Percentiles rank a stretch among this genome's conserved stretches.
These are phyloP conservation scores for Pholis gunnellus DNA, from an alignment of 2,113 vertebrate genomes.

Conservation along the genomic window DNA sequence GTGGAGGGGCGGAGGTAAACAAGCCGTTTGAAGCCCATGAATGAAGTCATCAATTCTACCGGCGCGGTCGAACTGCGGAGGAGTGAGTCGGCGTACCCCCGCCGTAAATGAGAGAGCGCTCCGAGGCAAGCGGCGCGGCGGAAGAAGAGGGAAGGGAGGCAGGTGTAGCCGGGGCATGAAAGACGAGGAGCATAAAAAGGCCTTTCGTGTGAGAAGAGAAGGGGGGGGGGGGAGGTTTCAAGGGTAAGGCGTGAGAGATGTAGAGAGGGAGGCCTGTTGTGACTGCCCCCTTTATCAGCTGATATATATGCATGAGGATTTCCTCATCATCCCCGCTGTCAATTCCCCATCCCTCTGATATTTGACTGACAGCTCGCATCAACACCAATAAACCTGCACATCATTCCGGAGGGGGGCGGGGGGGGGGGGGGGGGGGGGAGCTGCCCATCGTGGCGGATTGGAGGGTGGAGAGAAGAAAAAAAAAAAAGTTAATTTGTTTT, in stretches of 20 bases:
- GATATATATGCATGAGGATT: conserved; percentile 81
- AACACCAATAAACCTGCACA: conserved; percentile 70
- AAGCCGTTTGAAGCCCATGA: conserved; percentile 42
- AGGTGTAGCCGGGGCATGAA: conserved; percentile 50
- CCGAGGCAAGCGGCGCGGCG: conserved; percentile 14
- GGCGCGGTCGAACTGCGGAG: conserved; percentile 29
- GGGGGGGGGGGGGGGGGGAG: too few species aligned
- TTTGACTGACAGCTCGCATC: conserved; percentile 78
- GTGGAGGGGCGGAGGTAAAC: conserved; percentile 40
- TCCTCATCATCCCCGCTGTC: conserved; percentile 69
- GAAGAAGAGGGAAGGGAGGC: conserved; percentile 27
- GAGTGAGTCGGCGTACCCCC: conserved; percentile 28
- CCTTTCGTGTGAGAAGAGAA: conserved; percentile 31
- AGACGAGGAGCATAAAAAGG: conserved; percentile 54
- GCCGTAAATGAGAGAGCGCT: conserved; percentile 38
- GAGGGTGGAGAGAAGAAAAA: conserved; percentile 56
- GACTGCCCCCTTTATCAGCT: conserved; percentile 74
- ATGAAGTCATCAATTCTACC: conserved; percentile 62
- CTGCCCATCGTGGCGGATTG: conserved; percentile 59
- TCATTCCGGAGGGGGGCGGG: too few species aligned
- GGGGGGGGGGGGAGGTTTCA: conserved; percentile 29
- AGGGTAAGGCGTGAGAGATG: conserved; percentile 15
- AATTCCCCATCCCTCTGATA: conserved; percentile 65
- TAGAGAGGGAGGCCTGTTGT: conserved; percentile 20
- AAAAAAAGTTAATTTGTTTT: conserved; percentile 80